A percentile compares a stretch with the other conserved stretches of the same genome.
Conservation (phyloP, 2,797 vertebrate species). For the Aulostomus chinensis region DNA sequence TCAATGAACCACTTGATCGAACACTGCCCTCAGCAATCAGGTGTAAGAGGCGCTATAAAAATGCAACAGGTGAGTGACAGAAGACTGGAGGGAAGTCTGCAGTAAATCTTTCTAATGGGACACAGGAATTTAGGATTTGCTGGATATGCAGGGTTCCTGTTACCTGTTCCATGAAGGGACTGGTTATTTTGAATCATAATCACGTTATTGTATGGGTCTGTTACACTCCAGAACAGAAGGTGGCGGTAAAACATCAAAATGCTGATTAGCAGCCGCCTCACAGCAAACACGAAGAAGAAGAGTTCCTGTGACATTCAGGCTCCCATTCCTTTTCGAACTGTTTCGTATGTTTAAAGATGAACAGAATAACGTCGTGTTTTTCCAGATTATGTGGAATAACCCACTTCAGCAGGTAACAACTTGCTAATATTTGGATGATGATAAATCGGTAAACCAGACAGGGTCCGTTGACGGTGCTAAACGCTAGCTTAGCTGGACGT, state of each 20-base stretch:
- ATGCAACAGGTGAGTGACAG: too few species aligned
- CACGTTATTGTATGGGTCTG: too few species aligned
- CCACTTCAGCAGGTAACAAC: slow-evolving; percentile 59
- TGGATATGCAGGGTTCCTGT: too few species aligned
- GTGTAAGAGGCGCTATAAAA: too few species aligned
- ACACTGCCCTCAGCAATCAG: too few species aligned
- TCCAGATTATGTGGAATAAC: slow-evolving; percentile 41
- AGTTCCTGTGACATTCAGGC: slow-evolving; percentile 55
- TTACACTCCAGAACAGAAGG: neutral
- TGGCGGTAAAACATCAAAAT: neutral
- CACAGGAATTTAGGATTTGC: too few species aligned
- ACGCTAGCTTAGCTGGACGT: slow-evolving; percentile 1
- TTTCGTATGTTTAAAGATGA: slow-evolving; percentile 74
- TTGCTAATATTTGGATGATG: neutral
- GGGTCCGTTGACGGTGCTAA: slow-evolving; percentile 14
- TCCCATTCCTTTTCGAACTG: slow-evolving; percentile 4
- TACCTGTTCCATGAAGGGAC: too few species aligned
- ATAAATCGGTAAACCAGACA: too few species aligned
- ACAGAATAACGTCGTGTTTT: slow-evolving; percentile 46
- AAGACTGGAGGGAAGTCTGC: too few species aligned
- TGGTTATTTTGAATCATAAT: too few species aligned
- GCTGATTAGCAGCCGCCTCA: neutral
- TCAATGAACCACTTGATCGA: too few species aligned
- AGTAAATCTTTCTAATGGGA: too few species aligned
- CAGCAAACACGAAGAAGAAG: neutral